A percentile compares a stretch with the other conserved stretches of the same genome.
These are phyloP conservation scores for Borostomias antarcticus DNA, from an alignment of 2,797 vertebrate genomes.

Conservation along the genomic window DNA sequence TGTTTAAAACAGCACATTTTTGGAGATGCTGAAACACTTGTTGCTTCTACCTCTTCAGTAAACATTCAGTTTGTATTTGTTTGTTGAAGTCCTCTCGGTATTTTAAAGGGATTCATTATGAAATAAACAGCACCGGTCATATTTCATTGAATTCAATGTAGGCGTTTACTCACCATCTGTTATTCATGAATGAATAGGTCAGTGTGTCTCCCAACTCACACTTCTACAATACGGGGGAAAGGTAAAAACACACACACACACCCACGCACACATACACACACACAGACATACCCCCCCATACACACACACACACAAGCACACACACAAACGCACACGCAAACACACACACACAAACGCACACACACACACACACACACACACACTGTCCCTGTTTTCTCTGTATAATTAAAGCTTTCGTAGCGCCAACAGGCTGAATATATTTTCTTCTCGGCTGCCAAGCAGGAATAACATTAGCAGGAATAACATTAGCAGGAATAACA, in stretches of 20 bases:
- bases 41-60: no score
- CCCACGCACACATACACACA: no score
- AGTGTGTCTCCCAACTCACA: no score
- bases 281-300: no score
- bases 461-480: constrained; percentile 70
- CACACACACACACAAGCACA: no score
- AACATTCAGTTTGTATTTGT: no score
- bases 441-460: constrained; percentile 63
- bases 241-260: no score
- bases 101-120: neutral
- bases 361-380: neutral
- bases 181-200: neutral
- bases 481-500: neutral
- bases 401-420: constrained; percentile 61
- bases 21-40: no score
- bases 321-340: no score
- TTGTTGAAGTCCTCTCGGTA: no score
- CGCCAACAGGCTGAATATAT: constrained; percentile 57
- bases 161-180: neutral
- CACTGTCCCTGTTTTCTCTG: constrained; percentile 14
- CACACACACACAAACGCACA: neutral
- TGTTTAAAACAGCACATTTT: no score
- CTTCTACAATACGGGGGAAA: neutral
- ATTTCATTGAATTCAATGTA: neutral
- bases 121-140: no score